These are phyloP conservation scores for Embiotoca jacksoni DNA, from an alignment of 2,113 vertebrate genomes.

Conservation along the genomic window DNA sequence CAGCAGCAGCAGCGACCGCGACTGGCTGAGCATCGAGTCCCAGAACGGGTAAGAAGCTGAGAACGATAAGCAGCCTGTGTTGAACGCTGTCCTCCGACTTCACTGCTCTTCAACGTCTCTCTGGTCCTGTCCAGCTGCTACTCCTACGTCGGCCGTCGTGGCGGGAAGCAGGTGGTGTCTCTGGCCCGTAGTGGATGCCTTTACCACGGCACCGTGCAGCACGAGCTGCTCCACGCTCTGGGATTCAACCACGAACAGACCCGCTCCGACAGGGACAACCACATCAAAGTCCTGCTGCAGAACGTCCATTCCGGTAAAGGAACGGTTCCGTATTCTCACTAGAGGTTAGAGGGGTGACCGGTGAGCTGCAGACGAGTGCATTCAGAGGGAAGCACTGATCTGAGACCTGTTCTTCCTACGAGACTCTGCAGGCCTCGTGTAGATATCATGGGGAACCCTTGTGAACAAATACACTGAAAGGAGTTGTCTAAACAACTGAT, in stretches of 20 bases:
- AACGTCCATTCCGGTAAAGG: slow-evolving; percentile 55
- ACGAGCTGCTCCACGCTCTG: slow-evolving; percentile 80
- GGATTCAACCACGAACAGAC: slow-evolving; percentile 82
- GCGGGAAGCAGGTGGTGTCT: slow-evolving; percentile 74
- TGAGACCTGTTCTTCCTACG: neutral
- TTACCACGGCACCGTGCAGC: slow-evolving; percentile 63
- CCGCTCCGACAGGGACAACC: slow-evolving; percentile 74
- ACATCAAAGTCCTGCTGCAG: slow-evolving; percentile 65
- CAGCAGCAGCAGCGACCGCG: slow-evolving; percentile 51
- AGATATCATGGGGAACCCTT: neutral
- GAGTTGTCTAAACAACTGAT: neutral
- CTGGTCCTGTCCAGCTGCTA: slow-evolving; percentile 66
- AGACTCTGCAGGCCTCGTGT: neutral
- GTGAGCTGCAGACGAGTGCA: no score
- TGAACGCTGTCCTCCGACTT: neutral
- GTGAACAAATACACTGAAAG: neutral
- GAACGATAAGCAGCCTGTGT: neutral
- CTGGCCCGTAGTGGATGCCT: slow-evolving; percentile 64
- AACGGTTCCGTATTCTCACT: neutral
- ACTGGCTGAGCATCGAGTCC: slow-evolving; percentile 61
- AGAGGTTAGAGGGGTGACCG: no score
- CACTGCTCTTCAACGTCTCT: neutral
- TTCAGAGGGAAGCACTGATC: neutral
- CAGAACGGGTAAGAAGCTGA: slow-evolving; percentile 53
- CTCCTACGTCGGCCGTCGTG: slow-evolving; percentile 67